These are phyloP conservation scores for Equus przewalskii DNA, from an alignment of 2,113 vertebrate genomes.

Conservation along the genomic window DNA sequence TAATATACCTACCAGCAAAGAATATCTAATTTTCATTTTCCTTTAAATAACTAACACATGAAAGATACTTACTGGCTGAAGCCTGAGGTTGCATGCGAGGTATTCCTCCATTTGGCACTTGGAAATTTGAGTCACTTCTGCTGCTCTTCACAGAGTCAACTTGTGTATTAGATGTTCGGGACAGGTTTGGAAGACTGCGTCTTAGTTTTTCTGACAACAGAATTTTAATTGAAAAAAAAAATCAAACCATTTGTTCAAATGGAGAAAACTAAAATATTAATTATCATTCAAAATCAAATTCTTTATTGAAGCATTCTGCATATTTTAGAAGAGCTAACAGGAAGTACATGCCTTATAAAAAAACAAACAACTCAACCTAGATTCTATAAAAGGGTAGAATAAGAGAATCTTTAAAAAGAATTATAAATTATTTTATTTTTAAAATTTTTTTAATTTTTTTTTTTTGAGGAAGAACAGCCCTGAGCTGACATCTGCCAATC, in stretches of 20 bases:
- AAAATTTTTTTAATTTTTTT: no score
- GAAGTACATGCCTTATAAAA: background rate
- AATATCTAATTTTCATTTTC: constrained; percentile 38
- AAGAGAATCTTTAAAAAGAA: constrained; percentile 49
- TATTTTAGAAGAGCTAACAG: constrained; percentile 7
- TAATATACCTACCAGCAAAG: constrained; percentile 38
- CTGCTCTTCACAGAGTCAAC: constrained; percentile 97
- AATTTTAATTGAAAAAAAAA: constrained; percentile 69
- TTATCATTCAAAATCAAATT: constrained; percentile 42
- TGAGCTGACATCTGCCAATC: no score
- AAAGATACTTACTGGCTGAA: constrained; percentile 94
- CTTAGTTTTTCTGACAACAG: constrained; percentile 94
- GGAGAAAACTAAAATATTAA: constrained; percentile 54
- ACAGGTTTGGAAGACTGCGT: constrained; percentile 98
- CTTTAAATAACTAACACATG: background rate
- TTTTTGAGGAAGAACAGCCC: no score
- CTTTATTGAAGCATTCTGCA: constrained; percentile 4
- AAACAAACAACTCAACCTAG: background rate
- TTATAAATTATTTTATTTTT: background rate
- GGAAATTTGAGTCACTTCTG: constrained; percentile 98
- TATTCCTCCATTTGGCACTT: constrained; percentile 98
- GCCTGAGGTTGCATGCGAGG: constrained; percentile 95
- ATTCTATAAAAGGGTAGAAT: background rate
- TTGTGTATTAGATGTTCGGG: constrained; percentile 91
- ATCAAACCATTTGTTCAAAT: constrained; percentile 49